Conservation (phyloP, 2,888 invertebrate species). For the Chaitophorus viminalis region DNA sequence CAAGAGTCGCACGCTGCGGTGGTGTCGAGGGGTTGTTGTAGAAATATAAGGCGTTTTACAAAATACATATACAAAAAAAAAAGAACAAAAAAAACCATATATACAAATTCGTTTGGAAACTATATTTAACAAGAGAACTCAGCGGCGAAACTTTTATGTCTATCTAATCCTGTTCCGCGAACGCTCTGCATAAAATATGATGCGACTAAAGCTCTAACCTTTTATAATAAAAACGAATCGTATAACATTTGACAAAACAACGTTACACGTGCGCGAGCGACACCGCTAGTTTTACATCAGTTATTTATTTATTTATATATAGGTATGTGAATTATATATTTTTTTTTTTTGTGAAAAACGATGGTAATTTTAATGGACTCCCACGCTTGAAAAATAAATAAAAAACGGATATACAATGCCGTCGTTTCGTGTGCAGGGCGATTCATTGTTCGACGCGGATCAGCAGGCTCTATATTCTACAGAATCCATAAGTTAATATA, state of each 20-base stretch:
- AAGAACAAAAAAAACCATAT: neutral
- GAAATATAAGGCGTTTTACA: neutral
- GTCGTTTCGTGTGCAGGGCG: neutral
- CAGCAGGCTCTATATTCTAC: too few species aligned
- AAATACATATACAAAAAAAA: neutral
- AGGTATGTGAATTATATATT: too few species aligned
- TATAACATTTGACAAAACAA: conserved; percentile 9
- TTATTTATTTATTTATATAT: too few species aligned
- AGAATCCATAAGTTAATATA: too few species aligned
- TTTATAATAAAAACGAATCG: conserved; percentile 20
- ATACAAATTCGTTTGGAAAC: conserved; percentile 11
- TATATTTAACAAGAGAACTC: neutral
- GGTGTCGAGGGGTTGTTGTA: neutral
- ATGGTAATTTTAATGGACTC: conserved; percentile 27
- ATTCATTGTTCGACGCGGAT: too few species aligned
- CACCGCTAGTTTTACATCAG: neutral
- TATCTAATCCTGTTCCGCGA: neutral
- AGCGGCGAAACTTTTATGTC: neutral
- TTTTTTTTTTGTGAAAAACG: neutral
- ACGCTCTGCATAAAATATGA: conserved; percentile 21
- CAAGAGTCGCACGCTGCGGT: neutral
- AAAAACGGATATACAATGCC: neutral
- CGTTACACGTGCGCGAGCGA: neutral
- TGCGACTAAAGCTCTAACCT: conserved; percentile 1
- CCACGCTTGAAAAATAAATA: conserved; percentile 24